phyloP scores from a whole-genome alignment of 2,888 invertebrate genomes.

The Drosophila prolongata region DNA sequence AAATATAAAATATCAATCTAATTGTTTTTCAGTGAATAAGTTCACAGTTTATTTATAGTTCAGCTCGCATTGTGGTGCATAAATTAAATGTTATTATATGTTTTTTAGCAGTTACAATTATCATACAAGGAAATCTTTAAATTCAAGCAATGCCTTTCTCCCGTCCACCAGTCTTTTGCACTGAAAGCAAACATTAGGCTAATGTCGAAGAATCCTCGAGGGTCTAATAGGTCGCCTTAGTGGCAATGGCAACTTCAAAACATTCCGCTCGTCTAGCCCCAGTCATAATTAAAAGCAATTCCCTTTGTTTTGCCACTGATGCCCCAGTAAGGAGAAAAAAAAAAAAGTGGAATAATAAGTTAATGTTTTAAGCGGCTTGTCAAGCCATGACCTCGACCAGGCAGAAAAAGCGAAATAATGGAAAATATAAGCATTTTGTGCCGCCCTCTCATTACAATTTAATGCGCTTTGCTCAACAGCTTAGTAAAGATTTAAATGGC shows the following conservation, averaged over 20 bases:
- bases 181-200: not conserved
- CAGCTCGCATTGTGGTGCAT: no score
- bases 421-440: constrained; percentile 44
- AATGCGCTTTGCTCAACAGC: constrained; percentile 69
- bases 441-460: constrained; percentile 70
- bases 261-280: constrained; percentile 10
- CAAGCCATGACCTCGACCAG: constrained; percentile 52
- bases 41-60: no score
- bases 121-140: not conserved
- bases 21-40: no score
- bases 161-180: no score
- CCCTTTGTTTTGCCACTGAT: constrained; percentile 13
- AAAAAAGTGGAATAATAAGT: constrained; percentile 57
- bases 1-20: no score
- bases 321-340: constrained; percentile 19
- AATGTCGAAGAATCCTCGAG: not conserved
- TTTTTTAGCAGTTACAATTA: no score
- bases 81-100: no score
- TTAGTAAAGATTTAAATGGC: constrained; percentile 69
- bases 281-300: constrained; percentile 41
- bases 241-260: constrained; percentile 21
- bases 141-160: not conserved
- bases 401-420: constrained; percentile 12
- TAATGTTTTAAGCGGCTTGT: constrained; percentile 74
- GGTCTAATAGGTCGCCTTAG: not conserved